Evolutionary conservation across 64 coral and sea anemone genomes (phyloP).

Genomic region (Porites lutea): DNA sequence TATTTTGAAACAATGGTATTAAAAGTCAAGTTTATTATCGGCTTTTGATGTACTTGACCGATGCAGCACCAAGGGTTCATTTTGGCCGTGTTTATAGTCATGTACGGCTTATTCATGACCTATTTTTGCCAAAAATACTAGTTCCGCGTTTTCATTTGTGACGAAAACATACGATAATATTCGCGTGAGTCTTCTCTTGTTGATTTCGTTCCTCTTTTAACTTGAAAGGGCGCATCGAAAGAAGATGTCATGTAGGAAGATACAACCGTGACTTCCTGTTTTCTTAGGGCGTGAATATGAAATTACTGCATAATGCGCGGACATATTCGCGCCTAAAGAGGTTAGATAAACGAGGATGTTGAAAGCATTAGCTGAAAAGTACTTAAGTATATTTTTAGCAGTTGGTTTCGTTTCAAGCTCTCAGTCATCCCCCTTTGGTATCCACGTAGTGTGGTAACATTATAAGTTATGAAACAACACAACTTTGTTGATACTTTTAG

Average conservation of each 20-base stretch:
- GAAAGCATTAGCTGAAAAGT: slow-evolving; percentile 41
- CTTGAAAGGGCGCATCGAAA: not conserved
- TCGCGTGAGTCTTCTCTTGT: not conserved
- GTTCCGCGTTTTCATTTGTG: no score
- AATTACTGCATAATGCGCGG: not conserved
- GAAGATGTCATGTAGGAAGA: not conserved
- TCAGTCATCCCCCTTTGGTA: not conserved
- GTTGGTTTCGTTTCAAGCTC: slow-evolving; percentile 24
- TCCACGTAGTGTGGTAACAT: not conserved
- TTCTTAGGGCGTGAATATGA: slow-evolving; percentile 5
- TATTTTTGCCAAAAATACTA: no score
- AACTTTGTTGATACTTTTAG: not conserved
- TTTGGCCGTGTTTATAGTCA: no score
- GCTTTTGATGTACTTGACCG: no score
- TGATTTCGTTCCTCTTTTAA: not conserved
- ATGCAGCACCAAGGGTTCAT: no score
- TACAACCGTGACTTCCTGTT: slow-evolving; percentile 31
- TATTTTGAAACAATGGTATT: no score
- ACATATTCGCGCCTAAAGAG: slow-evolving; percentile 31
- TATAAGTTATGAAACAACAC: slow-evolving; percentile 6
- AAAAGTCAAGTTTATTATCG: no score
- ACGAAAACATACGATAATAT: not conserved
- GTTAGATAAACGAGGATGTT: not conserved
- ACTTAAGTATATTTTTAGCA: slow-evolving; percentile 20
- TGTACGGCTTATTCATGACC: no score